Conservation (phyloP, 2,888 invertebrate genomes). For the Hyposoter didymator region DNA sequence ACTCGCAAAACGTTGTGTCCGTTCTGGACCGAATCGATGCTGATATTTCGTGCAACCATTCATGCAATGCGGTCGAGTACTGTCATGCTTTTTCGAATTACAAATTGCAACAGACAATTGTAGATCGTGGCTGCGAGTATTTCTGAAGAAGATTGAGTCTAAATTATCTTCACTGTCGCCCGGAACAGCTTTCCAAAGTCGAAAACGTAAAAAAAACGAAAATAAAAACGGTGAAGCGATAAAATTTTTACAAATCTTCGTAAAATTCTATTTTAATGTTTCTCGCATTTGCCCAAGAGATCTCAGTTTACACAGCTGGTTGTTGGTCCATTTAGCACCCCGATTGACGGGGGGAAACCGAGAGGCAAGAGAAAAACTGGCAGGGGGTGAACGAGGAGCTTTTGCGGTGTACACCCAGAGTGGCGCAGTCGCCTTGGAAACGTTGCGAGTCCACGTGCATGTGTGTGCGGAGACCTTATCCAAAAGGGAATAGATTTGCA, state of each 20-base stretch:
- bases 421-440: slow-evolving; percentile 82
- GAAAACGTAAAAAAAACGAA: neutral
- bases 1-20: slow-evolving; percentile 68
- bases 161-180: neutral
- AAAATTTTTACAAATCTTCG: neutral
- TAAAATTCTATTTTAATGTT: neutral
- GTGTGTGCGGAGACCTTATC: slow-evolving; percentile 72
- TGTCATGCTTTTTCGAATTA: neutral
- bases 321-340: slow-evolving; percentile 53
- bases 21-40: slow-evolving; percentile 78
- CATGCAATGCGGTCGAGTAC: slow-evolving; percentile 60
- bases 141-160: neutral
- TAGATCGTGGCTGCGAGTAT: neutral
- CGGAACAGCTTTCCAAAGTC: neutral
- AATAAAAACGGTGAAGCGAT: neutral
- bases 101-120: neutral
- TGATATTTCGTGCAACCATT: slow-evolving; percentile 70
- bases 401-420: slow-evolving; percentile 63
- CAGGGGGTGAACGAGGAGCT: slow-evolving; percentile 43
- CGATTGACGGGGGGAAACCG: slow-evolving; percentile 33
- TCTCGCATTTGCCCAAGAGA: neutral
- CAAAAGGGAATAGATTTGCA: slow-evolving; percentile 48
- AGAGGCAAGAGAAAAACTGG: slow-evolving; percentile 45
- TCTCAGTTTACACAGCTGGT: slow-evolving; percentile 43
- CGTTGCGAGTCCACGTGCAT: slow-evolving; percentile 80